Evolutionary conservation across 2,888 invertebrate species (phyloP).

Genomic region (Nemotelus pantherinus): DNA sequence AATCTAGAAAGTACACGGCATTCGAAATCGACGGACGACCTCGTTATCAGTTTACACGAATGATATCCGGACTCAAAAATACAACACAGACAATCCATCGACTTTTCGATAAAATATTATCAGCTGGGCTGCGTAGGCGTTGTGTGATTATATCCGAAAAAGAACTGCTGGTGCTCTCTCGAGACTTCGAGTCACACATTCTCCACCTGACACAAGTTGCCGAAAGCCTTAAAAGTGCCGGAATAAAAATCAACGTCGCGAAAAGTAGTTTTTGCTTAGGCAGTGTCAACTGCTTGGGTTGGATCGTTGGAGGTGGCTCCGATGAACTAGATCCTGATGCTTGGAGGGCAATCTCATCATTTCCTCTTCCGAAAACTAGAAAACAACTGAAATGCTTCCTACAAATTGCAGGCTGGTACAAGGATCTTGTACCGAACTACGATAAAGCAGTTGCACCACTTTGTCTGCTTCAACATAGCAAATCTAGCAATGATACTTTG

Average conservation of each 20-base stretch:
- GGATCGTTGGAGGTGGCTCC: conserved; percentile 1
- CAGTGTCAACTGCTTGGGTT: background rate
- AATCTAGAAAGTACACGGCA: conserved; percentile 2
- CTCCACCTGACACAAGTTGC: background rate
- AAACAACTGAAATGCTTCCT: conserved; percentile 8
- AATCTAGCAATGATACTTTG: background rate
- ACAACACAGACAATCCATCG: background rate
- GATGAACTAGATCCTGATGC: background rate
- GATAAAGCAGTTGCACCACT: conserved; percentile 41
- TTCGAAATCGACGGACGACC: conserved; percentile 1
- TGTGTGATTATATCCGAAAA: background rate
- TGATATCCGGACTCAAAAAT: background rate
- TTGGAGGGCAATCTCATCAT: background rate
- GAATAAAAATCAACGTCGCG: background rate
- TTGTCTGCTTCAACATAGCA: background rate
- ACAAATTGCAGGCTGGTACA: conserved; percentile 21
- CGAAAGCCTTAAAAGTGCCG: background rate
- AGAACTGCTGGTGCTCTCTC: background rate
- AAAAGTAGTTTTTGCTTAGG: background rate
- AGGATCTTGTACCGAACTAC: conserved; percentile 49
- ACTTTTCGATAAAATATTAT: background rate
- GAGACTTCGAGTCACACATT: conserved; percentile 14
- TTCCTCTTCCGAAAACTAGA: background rate
- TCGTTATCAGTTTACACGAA: conserved; percentile 17
- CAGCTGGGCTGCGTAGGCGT: background rate